A percentile compares a stretch with the other conserved stretches of the same genome.
Evolutionary conservation across 2,888 invertebrate species (phyloP).

Genomic region (Drosophila subquinaria): DNA sequence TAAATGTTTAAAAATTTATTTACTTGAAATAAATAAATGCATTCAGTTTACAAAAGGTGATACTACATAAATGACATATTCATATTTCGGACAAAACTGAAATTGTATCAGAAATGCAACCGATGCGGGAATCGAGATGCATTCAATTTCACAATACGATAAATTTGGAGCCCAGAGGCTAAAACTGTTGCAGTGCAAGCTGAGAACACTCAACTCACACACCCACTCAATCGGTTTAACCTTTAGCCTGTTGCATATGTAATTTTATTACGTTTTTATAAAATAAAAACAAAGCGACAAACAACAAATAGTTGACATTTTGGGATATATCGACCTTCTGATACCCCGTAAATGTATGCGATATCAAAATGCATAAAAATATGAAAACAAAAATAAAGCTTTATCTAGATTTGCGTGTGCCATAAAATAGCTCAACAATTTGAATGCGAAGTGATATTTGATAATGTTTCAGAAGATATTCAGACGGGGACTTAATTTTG

Average conservation of each 20-base stretch:
- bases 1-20: background rate
- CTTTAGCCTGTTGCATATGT: slow-evolving; percentile 28
- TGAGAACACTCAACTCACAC: slow-evolving; percentile 2
- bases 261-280: slow-evolving; percentile 7
- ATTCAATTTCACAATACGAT: slow-evolving; percentile 19
- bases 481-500: background rate
- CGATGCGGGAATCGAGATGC: background rate
- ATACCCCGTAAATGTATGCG: background rate
- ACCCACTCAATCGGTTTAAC: slow-evolving; percentile 4
- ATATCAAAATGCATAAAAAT: background rate
- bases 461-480: background rate
- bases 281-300: background rate
- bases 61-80: background rate
- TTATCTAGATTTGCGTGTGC: background rate
- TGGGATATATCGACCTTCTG: background rate
- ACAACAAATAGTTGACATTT: background rate
- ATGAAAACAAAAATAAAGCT: background rate
- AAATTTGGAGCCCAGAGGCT: slow-evolving; percentile 16
- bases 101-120: background rate
- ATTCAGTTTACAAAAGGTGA: background rate
- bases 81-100: background rate
- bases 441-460: background rate
- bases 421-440: background rate
- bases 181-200: slow-evolving; percentile 5
- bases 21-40: background rate